Evolutionary conservation across 2,113 vertebrate genomes (phyloP).

Genomic region (Neogobius melanostomus): DNA sequence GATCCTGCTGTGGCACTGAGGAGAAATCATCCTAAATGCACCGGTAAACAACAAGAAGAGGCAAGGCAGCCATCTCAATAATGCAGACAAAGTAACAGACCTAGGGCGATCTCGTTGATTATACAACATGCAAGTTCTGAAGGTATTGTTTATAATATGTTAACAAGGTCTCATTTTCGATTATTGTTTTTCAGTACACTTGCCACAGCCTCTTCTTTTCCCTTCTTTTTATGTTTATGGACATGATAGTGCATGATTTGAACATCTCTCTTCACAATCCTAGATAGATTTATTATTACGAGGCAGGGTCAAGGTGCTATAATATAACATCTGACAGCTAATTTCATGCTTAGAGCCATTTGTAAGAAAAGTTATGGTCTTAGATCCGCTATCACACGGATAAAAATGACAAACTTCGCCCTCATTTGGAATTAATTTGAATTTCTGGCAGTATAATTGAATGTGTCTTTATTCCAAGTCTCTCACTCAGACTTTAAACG

Average conservation of each 20-base stretch:
- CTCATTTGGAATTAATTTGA: neutral
- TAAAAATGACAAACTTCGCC: neutral
- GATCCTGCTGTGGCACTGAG: conserved; percentile 54
- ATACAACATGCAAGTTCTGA: neutral
- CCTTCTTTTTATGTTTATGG: too few relatives aligned
- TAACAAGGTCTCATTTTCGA: too few relatives aligned
- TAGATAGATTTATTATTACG: neutral
- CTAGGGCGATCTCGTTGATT: neutral
- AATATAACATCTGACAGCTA: neutral
- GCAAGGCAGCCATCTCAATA: conserved; percentile 28
- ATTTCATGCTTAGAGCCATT: neutral
- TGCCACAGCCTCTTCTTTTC: too few relatives aligned
- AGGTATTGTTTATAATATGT: neutral
- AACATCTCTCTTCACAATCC: neutral
- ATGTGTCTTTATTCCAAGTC: neutral
- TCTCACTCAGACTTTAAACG: conserved; percentile 26
- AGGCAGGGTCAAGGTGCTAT: neutral
- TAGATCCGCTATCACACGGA: neutral
- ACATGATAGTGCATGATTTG: too few relatives aligned
- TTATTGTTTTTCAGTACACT: too few relatives aligned
- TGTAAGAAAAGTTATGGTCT: neutral
- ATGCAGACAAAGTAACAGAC: conserved; percentile 3
- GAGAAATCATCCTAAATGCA: conserved; percentile 53
- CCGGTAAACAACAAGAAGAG: conserved; percentile 38
- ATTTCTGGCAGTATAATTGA: conserved; percentile 2